A percentile compares a stretch with the other conserved stretches of the same genome.
Conservation (phyloP, 2,797 vertebrate species). For the Falco biarmicus region DNA sequence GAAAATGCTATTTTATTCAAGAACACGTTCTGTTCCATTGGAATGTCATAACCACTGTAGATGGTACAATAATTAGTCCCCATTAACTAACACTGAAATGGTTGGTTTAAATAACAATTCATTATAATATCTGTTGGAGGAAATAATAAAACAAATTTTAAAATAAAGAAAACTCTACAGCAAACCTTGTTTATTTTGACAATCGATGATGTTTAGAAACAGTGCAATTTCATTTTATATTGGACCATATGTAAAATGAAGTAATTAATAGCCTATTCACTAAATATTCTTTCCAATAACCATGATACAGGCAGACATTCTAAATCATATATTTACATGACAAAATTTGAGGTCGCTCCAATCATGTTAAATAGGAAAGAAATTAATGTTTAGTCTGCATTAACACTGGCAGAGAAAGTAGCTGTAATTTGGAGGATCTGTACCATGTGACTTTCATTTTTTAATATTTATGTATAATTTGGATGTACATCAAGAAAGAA, state of each 20-base stretch:
- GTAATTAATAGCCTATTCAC: constrained; percentile 7
- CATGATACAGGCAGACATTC: background rate
- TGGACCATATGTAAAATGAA: background rate
- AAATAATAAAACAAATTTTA: constrained; percentile 9
- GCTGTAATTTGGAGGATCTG: background rate
- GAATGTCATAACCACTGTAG: background rate
- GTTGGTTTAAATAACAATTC: background rate
- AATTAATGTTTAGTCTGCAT: background rate
- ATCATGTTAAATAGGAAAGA: background rate
- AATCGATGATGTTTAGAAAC: background rate
- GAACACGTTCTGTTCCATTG: background rate
- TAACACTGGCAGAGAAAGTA: background rate
- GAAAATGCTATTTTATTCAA: background rate
- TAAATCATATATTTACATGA: background rate
- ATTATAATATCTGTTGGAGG: background rate
- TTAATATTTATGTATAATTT: background rate
- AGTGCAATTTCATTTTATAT: background rate
- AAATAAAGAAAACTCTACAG: background rate
- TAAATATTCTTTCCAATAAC: background rate
- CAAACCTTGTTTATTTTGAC: background rate
- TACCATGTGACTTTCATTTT: background rate
- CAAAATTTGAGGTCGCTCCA: background rate
- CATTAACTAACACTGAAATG: constrained; percentile 10
- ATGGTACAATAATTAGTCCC: background rate
- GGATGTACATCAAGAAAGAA: background rate